Evolutionary conservation across 2,888 invertebrate genomes (phyloP).

Genomic region (Aporophyla nigra): DNA sequence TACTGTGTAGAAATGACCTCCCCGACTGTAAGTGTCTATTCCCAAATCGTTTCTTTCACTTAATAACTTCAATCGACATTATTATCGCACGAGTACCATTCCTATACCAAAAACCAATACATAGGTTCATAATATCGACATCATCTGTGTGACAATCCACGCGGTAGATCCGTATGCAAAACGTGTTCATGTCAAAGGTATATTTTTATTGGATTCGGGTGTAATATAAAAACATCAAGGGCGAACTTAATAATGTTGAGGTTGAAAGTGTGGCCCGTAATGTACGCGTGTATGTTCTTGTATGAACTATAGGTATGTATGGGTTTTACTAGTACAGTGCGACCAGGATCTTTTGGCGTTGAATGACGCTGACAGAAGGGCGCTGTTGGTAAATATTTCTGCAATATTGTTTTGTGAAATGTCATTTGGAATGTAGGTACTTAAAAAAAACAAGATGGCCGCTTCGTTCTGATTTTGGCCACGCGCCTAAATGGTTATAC

Average conservation of each 20-base stretch:
- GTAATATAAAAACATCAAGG: conserved; percentile 69
- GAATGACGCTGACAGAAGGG: background rate
- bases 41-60: background rate
- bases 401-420: background rate
- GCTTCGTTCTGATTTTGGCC: background rate
- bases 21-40: too few relatives aligned
- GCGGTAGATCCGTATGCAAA: conserved; percentile 57
- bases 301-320: background rate
- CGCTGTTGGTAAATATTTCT: background rate
- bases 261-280: conserved; percentile 52
- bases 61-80: background rate
- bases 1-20: too few relatives aligned
- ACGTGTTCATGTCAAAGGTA: conserved; percentile 68
- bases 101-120: conserved; percentile 7
- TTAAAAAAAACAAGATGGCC: background rate
- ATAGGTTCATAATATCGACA: conserved; percentile 23
- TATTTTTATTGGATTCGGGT: conserved; percentile 66
- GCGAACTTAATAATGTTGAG: conserved; percentile 65
- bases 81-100: background rate
- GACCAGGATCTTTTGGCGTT: background rate
- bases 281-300: background rate
- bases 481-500: too few relatives aligned
- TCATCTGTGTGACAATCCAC: conserved; percentile 36
- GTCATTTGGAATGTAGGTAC: background rate
- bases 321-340: background rate